These are phyloP conservation scores for Stenotaenia linearis DNA, from an alignment of 2,888 invertebrate genomes.

Conservation along the genomic window DNA sequence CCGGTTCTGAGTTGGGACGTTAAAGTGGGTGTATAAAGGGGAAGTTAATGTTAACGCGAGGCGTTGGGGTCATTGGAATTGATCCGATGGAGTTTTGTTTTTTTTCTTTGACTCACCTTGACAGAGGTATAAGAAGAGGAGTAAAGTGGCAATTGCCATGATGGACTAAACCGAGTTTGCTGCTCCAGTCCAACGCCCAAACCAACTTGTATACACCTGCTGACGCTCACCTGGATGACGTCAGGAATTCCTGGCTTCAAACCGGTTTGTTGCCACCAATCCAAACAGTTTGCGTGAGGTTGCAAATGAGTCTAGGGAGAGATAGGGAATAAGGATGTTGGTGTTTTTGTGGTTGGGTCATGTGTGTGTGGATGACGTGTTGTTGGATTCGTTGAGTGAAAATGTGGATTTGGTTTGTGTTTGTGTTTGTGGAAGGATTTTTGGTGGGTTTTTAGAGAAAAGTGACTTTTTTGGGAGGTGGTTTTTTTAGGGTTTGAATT, in stretches of 20 bases:
- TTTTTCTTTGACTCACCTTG: neutral
- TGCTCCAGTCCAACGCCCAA: neutral
- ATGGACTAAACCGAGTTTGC: neutral
- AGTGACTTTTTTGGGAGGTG: too few species aligned
- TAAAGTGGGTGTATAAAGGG: neutral
- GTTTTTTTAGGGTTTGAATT: too few species aligned
- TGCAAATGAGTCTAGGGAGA: too few species aligned
- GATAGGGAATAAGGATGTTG: neutral
- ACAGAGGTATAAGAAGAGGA: neutral
- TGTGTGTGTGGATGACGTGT: neutral
- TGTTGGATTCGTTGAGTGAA: too few species aligned
- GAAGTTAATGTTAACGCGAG: neutral
- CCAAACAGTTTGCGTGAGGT: neutral
- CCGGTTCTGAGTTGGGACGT: neutral
- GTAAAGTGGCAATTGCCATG: neutral
- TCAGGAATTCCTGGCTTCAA: neutral
- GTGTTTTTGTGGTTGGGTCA: neutral
- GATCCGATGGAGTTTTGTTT: neutral
- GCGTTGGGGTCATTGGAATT: neutral
- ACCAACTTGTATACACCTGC: neutral
- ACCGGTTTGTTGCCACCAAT: neutral
- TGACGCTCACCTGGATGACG: neutral
- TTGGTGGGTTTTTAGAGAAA: too few species aligned
- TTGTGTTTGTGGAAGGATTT: too few species aligned
- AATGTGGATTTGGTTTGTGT: too few species aligned